A percentile compares a stretch with the other conserved stretches of the same genome.
Evolutionary conservation across 1,140 invertebrate species (phyloP).

Genomic region (Eriosoma lanigerum): DNA sequence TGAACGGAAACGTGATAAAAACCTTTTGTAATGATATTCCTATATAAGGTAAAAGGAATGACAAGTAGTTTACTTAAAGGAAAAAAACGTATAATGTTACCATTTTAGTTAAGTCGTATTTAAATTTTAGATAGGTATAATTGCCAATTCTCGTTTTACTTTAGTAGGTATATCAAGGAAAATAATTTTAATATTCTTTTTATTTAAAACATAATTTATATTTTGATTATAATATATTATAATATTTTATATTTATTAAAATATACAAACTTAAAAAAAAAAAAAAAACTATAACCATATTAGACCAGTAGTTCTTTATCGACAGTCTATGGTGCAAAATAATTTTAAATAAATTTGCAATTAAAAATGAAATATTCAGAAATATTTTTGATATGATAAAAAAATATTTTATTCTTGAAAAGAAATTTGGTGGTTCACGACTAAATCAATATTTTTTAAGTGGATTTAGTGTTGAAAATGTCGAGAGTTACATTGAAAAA

Average conservation of each 20-base stretch:
- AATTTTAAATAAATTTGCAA: too few relatives aligned
- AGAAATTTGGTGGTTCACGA: too few relatives aligned
- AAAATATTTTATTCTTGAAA: too few relatives aligned
- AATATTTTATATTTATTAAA: constrained; percentile 29
- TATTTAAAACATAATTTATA: neutral
- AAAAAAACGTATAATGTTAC: constrained; percentile 3
- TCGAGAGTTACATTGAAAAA: too few relatives aligned
- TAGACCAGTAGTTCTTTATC: too few relatives aligned
- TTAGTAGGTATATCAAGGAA: neutral
- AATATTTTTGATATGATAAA: too few relatives aligned
- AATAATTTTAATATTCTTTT: neutral
- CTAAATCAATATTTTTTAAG: too few relatives aligned
- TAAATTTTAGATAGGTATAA: constrained; percentile 36
- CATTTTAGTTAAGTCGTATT: constrained; percentile 14
- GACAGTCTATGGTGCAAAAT: too few relatives aligned
- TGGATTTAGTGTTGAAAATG: too few relatives aligned
- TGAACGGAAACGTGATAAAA: neutral
- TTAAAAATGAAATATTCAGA: too few relatives aligned
- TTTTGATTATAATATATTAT: constrained; percentile 4
- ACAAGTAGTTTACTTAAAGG: constrained; percentile 3
- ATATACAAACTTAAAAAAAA: too few relatives aligned
- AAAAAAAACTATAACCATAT: too few relatives aligned
- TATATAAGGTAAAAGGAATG: neutral
- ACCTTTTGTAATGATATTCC: constrained; percentile 22
- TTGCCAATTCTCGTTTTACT: neutral